Conservation (phyloP, 37 sponge, comb jelly and placozoan species). For the Chondrosia reniformis region DNA sequence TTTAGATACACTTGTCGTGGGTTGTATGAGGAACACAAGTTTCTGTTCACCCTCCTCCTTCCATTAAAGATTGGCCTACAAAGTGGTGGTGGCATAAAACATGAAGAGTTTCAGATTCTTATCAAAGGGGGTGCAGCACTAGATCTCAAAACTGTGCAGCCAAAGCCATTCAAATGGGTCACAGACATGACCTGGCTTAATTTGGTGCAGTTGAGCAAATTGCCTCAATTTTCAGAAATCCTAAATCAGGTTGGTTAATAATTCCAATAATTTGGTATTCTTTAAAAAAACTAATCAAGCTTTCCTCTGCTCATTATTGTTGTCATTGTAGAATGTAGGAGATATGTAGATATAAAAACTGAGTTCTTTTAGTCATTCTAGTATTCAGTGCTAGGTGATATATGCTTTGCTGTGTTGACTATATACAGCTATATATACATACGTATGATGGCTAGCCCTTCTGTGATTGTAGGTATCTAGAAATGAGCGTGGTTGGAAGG, state of each 20-base stretch:
- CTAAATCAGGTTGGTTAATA: slow-evolving; percentile 84
- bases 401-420: too few species aligned
- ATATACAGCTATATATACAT: neutral
- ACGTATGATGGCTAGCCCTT: neutral
- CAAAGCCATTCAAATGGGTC: slow-evolving; percentile 95
- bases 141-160: slow-evolving; percentile 87
- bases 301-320: neutral
- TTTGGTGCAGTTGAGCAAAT: slow-evolving; percentile 88
- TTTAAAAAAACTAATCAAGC: neutral
- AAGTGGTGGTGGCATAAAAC: slow-evolving; percentile 62
- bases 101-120: slow-evolving; percentile 88
- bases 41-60: slow-evolving; percentile 96
- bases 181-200: slow-evolving; percentile 98
- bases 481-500: slow-evolving; percentile 89
- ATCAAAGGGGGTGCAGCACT: slow-evolving; percentile 99
- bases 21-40: slow-evolving; percentile 96
- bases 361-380: too few species aligned
- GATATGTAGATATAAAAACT: too few species aligned
- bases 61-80: slow-evolving; percentile 94
- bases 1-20: slow-evolving; percentile 91
- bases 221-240: slow-evolving; percentile 90
- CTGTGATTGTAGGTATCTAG: slow-evolving; percentile 81
- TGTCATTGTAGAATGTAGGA: too few species aligned
- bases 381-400: too few species aligned
- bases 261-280: neutral